These are phyloP conservation scores for Panagrolaimus sp. DNA, from an alignment of 1,140 invertebrate species.

Conservation along the genomic window DNA sequence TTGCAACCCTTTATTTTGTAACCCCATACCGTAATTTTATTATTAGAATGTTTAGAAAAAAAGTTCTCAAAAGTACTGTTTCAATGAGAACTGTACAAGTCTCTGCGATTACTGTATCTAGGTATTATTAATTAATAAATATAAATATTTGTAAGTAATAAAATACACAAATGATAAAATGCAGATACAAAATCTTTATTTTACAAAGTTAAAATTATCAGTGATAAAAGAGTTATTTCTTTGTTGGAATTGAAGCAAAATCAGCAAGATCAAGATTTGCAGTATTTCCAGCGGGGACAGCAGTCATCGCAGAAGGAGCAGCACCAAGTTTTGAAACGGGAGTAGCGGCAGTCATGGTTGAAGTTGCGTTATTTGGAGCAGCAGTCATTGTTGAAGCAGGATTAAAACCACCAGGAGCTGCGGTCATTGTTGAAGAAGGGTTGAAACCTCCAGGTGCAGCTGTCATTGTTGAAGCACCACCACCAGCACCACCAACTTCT, in stretches of 20 bases:
- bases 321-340: background rate
- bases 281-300: background rate
- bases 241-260: background rate
- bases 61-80: too few relatives aligned
- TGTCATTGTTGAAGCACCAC: background rate
- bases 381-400: background rate
- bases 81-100: too few relatives aligned
- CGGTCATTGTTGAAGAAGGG: background rate
- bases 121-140: too few relatives aligned
- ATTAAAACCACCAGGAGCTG: background rate
- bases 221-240: background rate
- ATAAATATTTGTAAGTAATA: too few relatives aligned
- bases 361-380: background rate
- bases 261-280: constrained; percentile 4
- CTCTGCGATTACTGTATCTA: too few relatives aligned
- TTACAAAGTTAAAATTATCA: too few relatives aligned
- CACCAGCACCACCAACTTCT: background rate
- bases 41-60: too few relatives aligned
- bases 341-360: background rate
- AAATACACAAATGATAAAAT: too few relatives aligned
- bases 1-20: too few relatives aligned
- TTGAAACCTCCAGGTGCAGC: background rate
- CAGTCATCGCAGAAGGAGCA: background rate
- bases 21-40: too few relatives aligned
- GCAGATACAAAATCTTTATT: too few relatives aligned